phyloP scores from a whole-genome alignment of 2,797 vertebrate species.

The Malurus splendens region DNA sequence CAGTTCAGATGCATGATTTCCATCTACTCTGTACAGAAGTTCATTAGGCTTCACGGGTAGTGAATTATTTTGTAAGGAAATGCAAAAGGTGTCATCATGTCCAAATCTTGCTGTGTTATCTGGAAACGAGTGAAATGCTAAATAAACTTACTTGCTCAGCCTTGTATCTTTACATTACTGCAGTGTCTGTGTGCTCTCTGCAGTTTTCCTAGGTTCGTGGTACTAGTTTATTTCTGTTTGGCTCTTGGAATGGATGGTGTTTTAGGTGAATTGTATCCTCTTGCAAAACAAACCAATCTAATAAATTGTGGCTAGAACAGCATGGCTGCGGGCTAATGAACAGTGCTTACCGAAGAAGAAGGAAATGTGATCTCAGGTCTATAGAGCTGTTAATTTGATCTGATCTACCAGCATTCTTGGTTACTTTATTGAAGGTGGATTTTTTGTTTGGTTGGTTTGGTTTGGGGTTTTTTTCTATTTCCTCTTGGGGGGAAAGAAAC shows the following conservation, averaged over 20 bases:
- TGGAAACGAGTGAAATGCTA: neutral
- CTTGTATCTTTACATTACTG: neutral
- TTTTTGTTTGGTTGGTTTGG: neutral
- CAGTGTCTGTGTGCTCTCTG: neutral
- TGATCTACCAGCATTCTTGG: neutral
- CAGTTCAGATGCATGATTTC: neutral
- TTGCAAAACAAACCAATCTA: neutral
- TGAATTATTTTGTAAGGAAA: neutral
- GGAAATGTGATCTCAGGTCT: conserved; percentile 15
- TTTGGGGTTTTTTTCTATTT: neutral
- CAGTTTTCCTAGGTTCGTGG: neutral
- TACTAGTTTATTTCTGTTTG: neutral
- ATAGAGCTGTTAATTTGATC: conserved; percentile 35
- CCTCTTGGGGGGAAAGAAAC: fast-evolving
- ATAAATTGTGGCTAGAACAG: neutral
- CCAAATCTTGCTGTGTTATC: neutral
- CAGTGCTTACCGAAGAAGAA: conserved; percentile 19
- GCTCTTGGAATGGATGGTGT: neutral
- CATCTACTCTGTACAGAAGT: neutral
- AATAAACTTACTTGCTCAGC: neutral
- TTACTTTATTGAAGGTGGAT: neutral
- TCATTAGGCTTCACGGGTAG: neutral
- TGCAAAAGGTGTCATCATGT: neutral
- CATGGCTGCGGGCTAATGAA: neutral
- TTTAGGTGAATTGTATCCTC: neutral